Percentiles rank a stretch among this genome's conserved stretches.
These are phyloP conservation scores for Muscina levida DNA, from an alignment of 2,888 invertebrate genomes.

Conservation along the genomic window DNA sequence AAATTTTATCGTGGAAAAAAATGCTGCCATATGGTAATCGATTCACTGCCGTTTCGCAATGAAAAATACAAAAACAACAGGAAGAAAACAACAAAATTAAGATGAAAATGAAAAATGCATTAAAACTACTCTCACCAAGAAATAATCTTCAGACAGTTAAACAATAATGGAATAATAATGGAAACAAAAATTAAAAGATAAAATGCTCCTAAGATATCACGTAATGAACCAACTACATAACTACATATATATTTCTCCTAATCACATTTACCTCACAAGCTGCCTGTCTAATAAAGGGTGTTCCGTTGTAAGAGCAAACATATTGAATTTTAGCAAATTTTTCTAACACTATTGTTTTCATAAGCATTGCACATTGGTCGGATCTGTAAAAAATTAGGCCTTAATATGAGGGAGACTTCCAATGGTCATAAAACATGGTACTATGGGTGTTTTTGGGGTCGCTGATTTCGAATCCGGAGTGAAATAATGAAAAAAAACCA, in stretches of 20 bases:
- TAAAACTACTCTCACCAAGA: no score
- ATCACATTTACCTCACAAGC: neutral
- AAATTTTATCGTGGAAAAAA: constrained; percentile 35
- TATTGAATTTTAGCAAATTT: no score
- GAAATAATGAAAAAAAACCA: no score
- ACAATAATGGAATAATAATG: neutral
- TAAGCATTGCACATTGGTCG: no score
- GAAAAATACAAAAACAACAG: constrained; percentile 20
- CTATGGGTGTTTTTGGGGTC: no score
- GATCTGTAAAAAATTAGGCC: no score
- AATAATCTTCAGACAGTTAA: neutral
- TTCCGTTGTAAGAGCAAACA: no score
- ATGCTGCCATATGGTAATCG: constrained; percentile 59
- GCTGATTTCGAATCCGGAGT: no score
- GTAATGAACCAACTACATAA: no score
- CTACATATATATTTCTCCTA: neutral
- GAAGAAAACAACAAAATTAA: constrained; percentile 31
- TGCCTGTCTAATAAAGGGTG: neutral
- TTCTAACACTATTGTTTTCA: no score
- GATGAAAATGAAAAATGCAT: constrained; percentile 8
- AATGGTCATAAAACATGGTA: no score
- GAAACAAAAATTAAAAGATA: constrained; percentile 12
- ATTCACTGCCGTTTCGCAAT: constrained; percentile 61
- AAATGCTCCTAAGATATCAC: constrained; percentile 13
- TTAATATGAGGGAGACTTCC: no score